Evolutionary conservation across 1,140 invertebrate genomes (phyloP), one percentile per base, ranked within the genome.

Genomic region (Chlorops oryzae): DNA sequence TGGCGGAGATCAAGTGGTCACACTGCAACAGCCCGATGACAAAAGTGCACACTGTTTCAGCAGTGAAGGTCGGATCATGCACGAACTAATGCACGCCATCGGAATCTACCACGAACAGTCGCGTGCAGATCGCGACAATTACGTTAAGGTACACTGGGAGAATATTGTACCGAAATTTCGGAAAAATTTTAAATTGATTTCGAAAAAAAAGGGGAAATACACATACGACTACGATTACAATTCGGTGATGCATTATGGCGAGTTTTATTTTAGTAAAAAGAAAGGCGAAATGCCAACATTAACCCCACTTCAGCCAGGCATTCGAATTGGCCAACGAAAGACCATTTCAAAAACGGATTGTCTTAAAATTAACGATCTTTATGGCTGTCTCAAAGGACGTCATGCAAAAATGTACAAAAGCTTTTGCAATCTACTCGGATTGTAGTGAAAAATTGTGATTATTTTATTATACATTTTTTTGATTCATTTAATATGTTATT

Each of bases 61-160:
- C 23, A 85, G 83, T 57, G 82, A 86, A 52, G 84, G 86, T 0
- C 87, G 86, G 0, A 77, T 87, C 9, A 74, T 88, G 48, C 90
- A 95, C 62, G 90, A 95, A 65, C 70, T 94, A 47, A 84, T 92
- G 77, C 90, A 95, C 58, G 83, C 86, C 2, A 65, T 87, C 18
- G 91, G 91, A 1, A 92, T 93, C 65, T 80, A 87, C 63, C 91
- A 95, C 70, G 90, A 93, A 59, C 90, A 94, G 59, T 90, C 83
- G 46, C 77, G 90, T 9, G 78, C 73, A 1, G 91, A 93, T 61
- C 74, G 91, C 6, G 90, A 92, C 61, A 76, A 85, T 37, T 87
- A 80, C 58, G 82, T 93, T 0, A 76, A 64, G 5, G 81, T 93
- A 20, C 73, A 81, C 34, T 90, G 82, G 74, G 63, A 82, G 1